Conservation (phyloP, 2,888 invertebrate genomes). For the Polylopha cassiicola region DNA sequence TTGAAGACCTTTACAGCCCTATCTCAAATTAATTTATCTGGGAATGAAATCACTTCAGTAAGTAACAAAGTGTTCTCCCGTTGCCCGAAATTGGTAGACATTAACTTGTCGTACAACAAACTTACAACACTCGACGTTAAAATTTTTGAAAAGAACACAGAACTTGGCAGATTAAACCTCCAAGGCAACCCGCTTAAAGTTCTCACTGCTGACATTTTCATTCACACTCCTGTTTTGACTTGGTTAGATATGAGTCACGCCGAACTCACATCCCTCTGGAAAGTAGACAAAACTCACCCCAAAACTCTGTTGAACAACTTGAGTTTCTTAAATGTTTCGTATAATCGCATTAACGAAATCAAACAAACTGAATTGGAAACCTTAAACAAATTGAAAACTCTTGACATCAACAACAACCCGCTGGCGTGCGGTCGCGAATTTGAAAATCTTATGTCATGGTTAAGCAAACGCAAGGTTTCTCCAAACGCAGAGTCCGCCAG, state of each 20-base stretch:
- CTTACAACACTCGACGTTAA: constrained; percentile 78
- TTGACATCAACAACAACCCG: constrained; percentile 81
- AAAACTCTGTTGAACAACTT: constrained; percentile 72
- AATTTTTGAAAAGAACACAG: constrained; percentile 81
- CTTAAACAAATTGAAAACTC: constrained; percentile 73
- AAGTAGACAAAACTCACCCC: constrained; percentile 66
- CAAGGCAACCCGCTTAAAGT: constrained; percentile 84
- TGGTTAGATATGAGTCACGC: constrained; percentile 85
- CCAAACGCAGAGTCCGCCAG: constrained; percentile 63
- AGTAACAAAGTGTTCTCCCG: constrained; percentile 74
- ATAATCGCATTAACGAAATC: constrained; percentile 77
- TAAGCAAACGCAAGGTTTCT: constrained; percentile 76
- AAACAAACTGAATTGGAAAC: constrained; percentile 78
- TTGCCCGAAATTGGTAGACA: constrained; percentile 78
- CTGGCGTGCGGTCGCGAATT: constrained; percentile 83
- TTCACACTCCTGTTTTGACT: constrained; percentile 77
- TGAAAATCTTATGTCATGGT: constrained; percentile 80
- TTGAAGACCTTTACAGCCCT: constrained; percentile 85
- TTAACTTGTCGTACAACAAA: constrained; percentile 85
- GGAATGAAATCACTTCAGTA: constrained; percentile 79
- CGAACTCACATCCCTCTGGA: constrained; percentile 81
- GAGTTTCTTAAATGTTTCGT: constrained; percentile 76
- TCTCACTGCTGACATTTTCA: constrained; percentile 81
- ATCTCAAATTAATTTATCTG: constrained; percentile 80
- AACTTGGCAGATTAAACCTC: constrained; percentile 81